Evolutionary conservation across 2,797 vertebrate species (phyloP), one percentile per base, ranked within the genome.

Genomic region (Eutrigla gurnardus): DNA sequence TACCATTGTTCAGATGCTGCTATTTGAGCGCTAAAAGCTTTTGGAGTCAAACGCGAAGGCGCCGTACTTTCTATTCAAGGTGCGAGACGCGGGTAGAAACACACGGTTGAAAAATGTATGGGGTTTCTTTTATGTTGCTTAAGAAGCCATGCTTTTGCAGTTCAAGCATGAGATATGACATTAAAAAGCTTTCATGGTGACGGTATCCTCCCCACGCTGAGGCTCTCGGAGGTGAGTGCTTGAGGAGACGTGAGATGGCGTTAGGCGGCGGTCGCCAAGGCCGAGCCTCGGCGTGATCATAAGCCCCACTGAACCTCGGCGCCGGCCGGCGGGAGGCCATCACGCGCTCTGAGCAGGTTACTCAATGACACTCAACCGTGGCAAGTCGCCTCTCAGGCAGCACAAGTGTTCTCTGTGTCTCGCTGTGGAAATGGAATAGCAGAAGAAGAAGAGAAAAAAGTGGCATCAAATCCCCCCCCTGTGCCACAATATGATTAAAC

Each of bases 101-200:
- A 66, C 11, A 25, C 40, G 10, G 70, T 89, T 68, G 25, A 87
- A 92, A 88, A 82, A 82, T 88, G 52, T 45, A 73, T 85, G 25
- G 25, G 25, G 25, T 25, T 25, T 65, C 84, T 72, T 73, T 81
- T 68, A 59, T 60, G 37, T 75, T 67, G 6, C 47, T 35, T 72
- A 12, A 50, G 75, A 65, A 77, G 4, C 2, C 36, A 0, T 66
- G 37, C 65, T 86, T 86, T 72, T 64, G 14, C 62, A 57, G 35
- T 70, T 67, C 65, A 5, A 50, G 40, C 66, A 54, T 52, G 46
- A 78, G 66, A 74, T 65, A 25, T 33, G 66, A 93, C 92, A 92
- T 80, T 86, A 89, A 91, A 94, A 94, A 84, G 89, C 92, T 94
- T 94, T 94, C 92, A 91, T 62, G 35, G 5, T 17, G 70, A 70